phyloP scores from a whole-genome alignment of 1,140 invertebrate species.

The Drosophila nigrodunni region DNA sequence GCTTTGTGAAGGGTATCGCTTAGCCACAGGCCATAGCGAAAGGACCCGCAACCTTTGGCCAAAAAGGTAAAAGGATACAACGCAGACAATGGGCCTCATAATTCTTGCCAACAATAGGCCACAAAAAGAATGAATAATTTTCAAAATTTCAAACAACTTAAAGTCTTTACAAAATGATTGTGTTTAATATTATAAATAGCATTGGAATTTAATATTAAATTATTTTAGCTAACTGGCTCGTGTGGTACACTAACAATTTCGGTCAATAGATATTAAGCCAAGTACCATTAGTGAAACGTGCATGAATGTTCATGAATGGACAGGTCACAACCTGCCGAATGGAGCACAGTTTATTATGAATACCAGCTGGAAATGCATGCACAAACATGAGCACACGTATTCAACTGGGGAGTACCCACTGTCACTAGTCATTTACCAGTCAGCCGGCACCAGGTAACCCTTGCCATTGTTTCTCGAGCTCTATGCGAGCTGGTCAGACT shows the following conservation, averaged over 20 bases:
- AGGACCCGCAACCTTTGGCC: slow-evolving; percentile 12
- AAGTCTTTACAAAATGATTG: not conserved
- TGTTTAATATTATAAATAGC: not conserved
- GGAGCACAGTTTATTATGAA: slow-evolving; percentile 57
- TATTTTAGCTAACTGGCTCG: not conserved
- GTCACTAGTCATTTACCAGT: slow-evolving; percentile 1
- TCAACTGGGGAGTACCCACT: slow-evolving; percentile 40
- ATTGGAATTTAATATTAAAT: slow-evolving; percentile 11
- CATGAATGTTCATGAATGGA: slow-evolving; percentile 61
- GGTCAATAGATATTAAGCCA: slow-evolving; percentile 62
- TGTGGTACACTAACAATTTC: not conserved
- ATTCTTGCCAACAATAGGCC: slow-evolving; percentile 53
- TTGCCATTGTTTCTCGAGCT: slow-evolving; percentile 11
- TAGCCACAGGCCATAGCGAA: slow-evolving; percentile 8
- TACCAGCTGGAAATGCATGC: slow-evolving; percentile 58
- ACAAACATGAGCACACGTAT: slow-evolving; percentile 41
- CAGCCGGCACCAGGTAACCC: slow-evolving; percentile 1
- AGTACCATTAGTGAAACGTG: slow-evolving; percentile 67
- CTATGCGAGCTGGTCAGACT: slow-evolving; percentile 19
- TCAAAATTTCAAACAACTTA: slow-evolving; percentile 41
- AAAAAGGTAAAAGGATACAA: slow-evolving; percentile 66
- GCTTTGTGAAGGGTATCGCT: slow-evolving; percentile 9
- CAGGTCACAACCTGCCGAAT: slow-evolving; percentile 2
- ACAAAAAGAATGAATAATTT: slow-evolving; percentile 59
- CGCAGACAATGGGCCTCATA: slow-evolving; percentile 63